Percentiles rank a stretch among this genome's conserved stretches.
Evolutionary conservation across 2,797 vertebrate species (phyloP).

Genomic region (Peromyscus aztecus): DNA sequence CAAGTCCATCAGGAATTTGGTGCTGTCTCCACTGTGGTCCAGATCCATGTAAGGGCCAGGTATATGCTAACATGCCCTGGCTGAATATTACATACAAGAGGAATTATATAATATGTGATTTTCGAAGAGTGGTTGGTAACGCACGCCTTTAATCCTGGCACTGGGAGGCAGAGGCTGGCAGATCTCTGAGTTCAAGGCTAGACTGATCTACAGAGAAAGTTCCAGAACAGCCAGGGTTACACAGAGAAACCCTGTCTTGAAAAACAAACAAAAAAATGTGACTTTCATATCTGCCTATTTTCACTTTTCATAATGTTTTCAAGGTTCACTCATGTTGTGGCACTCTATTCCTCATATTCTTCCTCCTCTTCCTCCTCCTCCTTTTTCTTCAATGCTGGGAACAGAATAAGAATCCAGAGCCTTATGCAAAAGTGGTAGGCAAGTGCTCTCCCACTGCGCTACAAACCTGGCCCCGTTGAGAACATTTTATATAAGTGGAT

Average conservation of each 20-base stretch:
- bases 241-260: background rate
- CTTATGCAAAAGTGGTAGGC: background rate
- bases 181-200: background rate
- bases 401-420: background rate
- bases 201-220: background rate
- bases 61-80: background rate
- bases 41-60: background rate
- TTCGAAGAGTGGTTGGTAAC: background rate
- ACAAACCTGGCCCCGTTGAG: background rate
- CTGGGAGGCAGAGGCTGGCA: background rate
- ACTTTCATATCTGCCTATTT: background rate
- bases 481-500: too few relatives aligned
- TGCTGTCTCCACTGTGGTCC: background rate
- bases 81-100: background rate
- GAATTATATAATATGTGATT: background rate
- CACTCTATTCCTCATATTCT: background rate
- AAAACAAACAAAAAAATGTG: background rate
- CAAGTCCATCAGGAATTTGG: background rate
- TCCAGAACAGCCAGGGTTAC: background rate
- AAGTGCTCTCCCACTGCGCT: background rate
- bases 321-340: background rate
- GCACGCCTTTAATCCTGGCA: background rate
- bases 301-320: background rate
- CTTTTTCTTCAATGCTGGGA: background rate
- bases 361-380: background rate